These are phyloP conservation scores for Arrhopalites spinosus DNA, from an alignment of 2,888 invertebrate species.

Conservation along the genomic window DNA sequence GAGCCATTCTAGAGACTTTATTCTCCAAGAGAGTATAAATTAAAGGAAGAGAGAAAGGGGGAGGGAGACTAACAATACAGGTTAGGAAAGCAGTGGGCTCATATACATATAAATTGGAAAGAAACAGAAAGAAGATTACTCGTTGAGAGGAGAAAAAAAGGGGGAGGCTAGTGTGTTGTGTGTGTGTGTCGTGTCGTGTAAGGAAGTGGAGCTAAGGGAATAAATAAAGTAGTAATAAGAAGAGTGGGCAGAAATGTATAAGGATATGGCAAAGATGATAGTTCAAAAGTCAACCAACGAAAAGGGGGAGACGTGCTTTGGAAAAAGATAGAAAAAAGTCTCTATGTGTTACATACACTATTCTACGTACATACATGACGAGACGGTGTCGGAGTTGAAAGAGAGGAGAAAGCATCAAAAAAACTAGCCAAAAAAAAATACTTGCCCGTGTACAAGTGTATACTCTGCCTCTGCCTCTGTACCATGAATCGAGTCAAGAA, in stretches of 20 bases:
- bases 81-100: neutral
- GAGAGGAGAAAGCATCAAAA: neutral
- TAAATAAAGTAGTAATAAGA: constrained; percentile 26
- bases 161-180: constrained; percentile 5
- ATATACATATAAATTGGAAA: neutral
- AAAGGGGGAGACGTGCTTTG: constrained; percentile 4
- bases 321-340: neutral
- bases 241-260: constrained; percentile 26
- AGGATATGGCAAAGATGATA: constrained; percentile 16
- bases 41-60: neutral
- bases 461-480: neutral
- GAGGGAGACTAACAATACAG: neutral
- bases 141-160: constrained; percentile 5
- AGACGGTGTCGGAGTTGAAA: neutral
- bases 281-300: constrained; percentile 22
- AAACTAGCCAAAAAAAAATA: neutral
- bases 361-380: neutral
- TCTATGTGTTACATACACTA: no score
- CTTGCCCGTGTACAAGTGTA: no score
- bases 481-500: neutral
- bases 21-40: neutral
- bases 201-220: constrained; percentile 21
- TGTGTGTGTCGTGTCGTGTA: neutral
- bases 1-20: no score
- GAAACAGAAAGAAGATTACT: neutral